Evolutionary conservation across 2,888 invertebrate genomes (phyloP), one percentile per base, ranked within the genome.

Genomic region (Rhabditophanes sp.): DNA sequence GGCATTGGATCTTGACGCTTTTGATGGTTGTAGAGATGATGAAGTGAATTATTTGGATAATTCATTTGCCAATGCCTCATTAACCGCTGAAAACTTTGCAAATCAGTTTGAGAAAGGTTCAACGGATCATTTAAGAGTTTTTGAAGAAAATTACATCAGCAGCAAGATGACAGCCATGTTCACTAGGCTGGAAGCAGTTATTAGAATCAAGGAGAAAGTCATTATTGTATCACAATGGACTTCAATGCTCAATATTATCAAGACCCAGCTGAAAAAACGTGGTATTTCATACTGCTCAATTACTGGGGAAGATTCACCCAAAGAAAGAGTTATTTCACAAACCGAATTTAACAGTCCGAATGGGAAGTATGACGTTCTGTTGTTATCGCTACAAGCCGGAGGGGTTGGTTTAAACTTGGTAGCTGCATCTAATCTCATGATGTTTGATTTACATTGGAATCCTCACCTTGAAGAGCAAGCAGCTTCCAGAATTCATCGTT

Each of bases 401-500:
- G 90, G 88, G 17, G 85, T 87, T 11, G 90, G 90, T 0, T 71
- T 93, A 9, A 90, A 93, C 72, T 73, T 90, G 33, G 74, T 80
- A 36, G 90, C 88, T n/a, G n/a, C 78, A 1, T 87, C 82, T 71
- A 83, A 90, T 66, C 73, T 93, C 28, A 74, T 88, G 19, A 70
- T 93, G 20, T 67, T 85, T 15, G 90, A 93, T 69, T 75, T 84
- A 33, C 88, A 90, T 68, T 93, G 88, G 71, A 93, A 90, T 73
- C 90, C 90, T 0, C 87, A 88, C 59, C 69, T 90, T 27, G 90
- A 93, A 68, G 74, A 78, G 25, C 90, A 90, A 67, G 90, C 88
- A 0, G 82, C 82, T 69, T 90, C 90, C 70, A 73, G 90, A 41
- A 78, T 90, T 42, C 85, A 87, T 69, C 56, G 88, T 40, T 77